Evolutionary conservation across 1,140 invertebrate species (phyloP).

Genomic region (Trachelipus rathkii): DNA sequence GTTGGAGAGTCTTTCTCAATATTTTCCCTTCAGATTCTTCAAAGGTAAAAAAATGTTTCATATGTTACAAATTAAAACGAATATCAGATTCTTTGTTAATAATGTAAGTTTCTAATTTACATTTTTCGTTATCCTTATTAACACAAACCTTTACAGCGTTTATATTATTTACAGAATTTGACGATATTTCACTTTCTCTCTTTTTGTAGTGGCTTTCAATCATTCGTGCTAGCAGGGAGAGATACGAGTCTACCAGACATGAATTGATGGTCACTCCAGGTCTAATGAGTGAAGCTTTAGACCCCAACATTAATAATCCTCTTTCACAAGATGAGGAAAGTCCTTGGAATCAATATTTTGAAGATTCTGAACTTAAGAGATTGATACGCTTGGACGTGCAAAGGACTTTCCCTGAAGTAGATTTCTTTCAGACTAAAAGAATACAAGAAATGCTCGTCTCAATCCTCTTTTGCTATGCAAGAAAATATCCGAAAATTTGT

Average conservation of each 20-base stretch:
- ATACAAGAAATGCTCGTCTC: slow-evolving; percentile 69
- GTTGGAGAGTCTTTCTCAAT: slow-evolving; percentile 1
- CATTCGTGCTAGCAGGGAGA: background rate
- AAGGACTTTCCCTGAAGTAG: slow-evolving; percentile 71
- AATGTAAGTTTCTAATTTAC: no score
- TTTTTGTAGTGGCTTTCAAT: slow-evolving; percentile 1
- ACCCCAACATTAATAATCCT: background rate
- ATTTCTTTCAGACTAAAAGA: slow-evolving; percentile 65
- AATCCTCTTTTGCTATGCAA: slow-evolving; percentile 68
- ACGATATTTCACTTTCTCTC: no score
- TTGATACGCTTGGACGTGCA: slow-evolving; percentile 74
- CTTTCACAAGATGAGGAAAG: slow-evolving; percentile 50
- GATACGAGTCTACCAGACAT: background rate
- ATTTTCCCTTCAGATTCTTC: background rate
- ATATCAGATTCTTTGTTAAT: no score
- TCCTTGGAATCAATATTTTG: slow-evolving; percentile 75
- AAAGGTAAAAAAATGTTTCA: background rate
- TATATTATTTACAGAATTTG: no score
- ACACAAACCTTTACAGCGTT: no score
- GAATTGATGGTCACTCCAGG: background rate
- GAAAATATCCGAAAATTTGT: slow-evolving; percentile 65
- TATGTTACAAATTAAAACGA: no score
- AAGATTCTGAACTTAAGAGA: slow-evolving; percentile 67
- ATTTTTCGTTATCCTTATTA: no score
- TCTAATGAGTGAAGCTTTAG: background rate